phyloP scores from a whole-genome alignment of 2,797 vertebrate species.

The Ceyx erithaca region DNA sequence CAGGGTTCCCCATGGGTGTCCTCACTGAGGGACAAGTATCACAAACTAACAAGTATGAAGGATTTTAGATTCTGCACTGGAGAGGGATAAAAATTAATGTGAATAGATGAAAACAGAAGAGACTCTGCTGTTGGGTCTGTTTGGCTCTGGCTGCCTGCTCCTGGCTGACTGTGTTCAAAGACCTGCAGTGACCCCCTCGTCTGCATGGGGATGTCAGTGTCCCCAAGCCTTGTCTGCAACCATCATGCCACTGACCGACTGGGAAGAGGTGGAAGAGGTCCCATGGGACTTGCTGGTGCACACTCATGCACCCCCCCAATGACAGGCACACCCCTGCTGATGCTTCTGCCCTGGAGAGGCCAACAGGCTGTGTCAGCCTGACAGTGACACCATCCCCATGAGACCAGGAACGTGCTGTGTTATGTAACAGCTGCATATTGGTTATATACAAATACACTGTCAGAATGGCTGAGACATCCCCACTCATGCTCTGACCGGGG shows the following conservation, averaged over 20 bases:
- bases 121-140: not conserved
- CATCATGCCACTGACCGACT: rapidly evolving
- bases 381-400: not conserved
- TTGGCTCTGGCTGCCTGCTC: not conserved
- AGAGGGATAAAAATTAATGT: not conserved
- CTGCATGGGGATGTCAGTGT: not conserved
- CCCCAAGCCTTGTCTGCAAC: not conserved
- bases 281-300: rapidly evolving
- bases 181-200: not conserved
- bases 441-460: not conserved
- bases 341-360: not conserved
- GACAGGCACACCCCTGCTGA: not conserved
- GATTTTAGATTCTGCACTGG: not conserved
- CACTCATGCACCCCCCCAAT: not conserved
- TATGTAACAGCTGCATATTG: not conserved
- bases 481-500: not conserved
- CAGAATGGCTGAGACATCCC: not conserved
- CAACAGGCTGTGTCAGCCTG: not conserved
- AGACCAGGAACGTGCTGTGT: rapidly evolving
- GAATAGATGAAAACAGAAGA: not conserved
- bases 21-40: not conserved
- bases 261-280: not conserved
- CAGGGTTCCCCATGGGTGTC: not conserved
- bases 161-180: not conserved
- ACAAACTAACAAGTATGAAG: not conserved